These are phyloP conservation scores for Ascaphus truei DNA, from an alignment of 2,113 vertebrate species.

Conservation along the genomic window DNA sequence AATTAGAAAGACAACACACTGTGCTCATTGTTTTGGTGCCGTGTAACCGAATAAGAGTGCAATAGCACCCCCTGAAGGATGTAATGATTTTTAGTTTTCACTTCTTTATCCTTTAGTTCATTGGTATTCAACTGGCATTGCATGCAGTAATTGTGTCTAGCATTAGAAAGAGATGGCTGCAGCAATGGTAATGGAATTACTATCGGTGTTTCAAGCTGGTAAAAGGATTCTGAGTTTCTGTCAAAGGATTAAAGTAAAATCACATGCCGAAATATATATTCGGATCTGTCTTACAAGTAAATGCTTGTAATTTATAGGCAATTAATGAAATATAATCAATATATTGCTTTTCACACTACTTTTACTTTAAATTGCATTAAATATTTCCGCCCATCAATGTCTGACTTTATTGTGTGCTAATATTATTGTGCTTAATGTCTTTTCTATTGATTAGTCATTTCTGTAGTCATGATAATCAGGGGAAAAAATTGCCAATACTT, in stretches of 20 bases:
- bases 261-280: constrained; percentile 42
- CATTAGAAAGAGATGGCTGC: constrained; percentile 49
- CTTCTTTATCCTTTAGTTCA: constrained; percentile 37
- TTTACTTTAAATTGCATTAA: too few relatives aligned
- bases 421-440: too few relatives aligned
- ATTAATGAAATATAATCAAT: too few relatives aligned
- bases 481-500: too few relatives aligned
- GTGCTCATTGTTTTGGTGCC: neutral
- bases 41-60: constrained; percentile 25
- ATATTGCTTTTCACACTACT: too few relatives aligned
- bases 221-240: constrained; percentile 52
- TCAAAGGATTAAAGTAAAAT: constrained; percentile 50
- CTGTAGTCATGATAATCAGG: too few relatives aligned
- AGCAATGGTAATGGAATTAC: constrained; percentile 52
- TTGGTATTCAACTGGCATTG: constrained; percentile 49
- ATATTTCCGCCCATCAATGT: too few relatives aligned
- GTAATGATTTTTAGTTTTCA: neutral
- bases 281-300: constrained; percentile 7
- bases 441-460: too few relatives aligned
- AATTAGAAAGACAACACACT: too few relatives aligned
- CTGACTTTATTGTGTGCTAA: too few relatives aligned
- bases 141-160: constrained; percentile 48
- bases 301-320: neutral
- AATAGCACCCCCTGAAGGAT: constrained; percentile 52
- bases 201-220: constrained; percentile 47